phyloP scores from a whole-genome alignment of 2,797 vertebrate species.

The Anguilla obscura region DNA sequence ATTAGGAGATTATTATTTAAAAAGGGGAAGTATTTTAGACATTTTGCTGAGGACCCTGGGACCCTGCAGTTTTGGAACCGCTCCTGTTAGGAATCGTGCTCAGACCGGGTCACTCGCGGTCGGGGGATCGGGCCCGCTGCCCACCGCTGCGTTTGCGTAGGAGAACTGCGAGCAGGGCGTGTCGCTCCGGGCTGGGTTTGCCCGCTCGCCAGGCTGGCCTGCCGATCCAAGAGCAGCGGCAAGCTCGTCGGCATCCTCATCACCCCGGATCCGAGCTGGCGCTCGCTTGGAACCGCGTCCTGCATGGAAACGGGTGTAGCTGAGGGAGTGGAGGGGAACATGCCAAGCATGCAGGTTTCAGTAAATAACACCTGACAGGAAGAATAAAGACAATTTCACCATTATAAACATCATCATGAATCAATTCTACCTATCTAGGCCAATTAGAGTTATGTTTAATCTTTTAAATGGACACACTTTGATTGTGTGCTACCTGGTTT shows the following conservation, averaged over 20 bases:
- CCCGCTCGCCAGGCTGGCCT: neutral
- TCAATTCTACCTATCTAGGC: neutral
- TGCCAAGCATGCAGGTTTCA: neutral
- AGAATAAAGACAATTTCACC: neutral
- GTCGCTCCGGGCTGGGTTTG: neutral
- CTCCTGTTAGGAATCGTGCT: neutral
- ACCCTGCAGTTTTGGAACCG: too few relatives aligned
- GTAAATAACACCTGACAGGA: neutral
- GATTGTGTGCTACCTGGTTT: neutral
- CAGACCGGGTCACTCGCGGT: neutral
- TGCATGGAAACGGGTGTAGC: neutral
- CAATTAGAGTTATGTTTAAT: neutral
- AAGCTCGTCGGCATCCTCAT: neutral
- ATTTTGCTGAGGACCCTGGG: too few relatives aligned
- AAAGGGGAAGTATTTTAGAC: too few relatives aligned
- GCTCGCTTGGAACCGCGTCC: neutral
- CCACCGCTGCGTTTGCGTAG: neutral
- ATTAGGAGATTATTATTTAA: too few relatives aligned
- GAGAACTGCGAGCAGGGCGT: neutral
- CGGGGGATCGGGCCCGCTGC: neutral
- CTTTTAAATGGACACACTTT: neutral
- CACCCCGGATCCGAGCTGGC: neutral
- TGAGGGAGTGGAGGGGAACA: neutral
- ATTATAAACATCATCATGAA: neutral
- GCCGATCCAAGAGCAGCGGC: neutral